Evolutionary conservation across 1,140 invertebrate genomes (phyloP).

Genomic region (Heliconius melpomene): DNA sequence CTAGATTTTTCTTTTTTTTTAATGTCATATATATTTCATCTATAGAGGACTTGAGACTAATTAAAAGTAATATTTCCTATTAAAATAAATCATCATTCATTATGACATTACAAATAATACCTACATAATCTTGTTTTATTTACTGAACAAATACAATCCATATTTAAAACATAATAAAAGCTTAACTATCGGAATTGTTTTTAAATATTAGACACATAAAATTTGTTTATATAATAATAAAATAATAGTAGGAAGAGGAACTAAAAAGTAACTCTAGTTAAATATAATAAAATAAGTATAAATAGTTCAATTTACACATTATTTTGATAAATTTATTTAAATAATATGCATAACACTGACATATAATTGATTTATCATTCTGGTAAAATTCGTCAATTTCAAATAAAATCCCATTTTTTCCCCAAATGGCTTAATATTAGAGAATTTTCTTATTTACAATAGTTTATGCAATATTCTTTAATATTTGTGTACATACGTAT

Average conservation of each 20-base stretch:
- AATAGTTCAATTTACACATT: background rate
- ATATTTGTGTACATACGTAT: no score
- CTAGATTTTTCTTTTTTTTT: background rate
- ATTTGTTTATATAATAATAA: background rate
- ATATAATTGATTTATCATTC: background rate
- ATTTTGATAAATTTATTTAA: background rate
- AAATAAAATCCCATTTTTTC: background rate
- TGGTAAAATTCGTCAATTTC: background rate
- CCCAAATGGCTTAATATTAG: slow-evolving; percentile 1
- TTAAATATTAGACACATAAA: background rate
- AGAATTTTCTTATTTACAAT: background rate
- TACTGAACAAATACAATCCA: no score
- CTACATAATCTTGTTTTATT: no score
- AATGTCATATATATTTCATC: background rate
- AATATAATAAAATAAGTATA: background rate
- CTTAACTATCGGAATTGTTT: background rate
- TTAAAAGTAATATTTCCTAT: background rate
- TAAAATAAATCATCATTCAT: background rate
- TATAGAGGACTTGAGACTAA: slow-evolving; percentile 2
- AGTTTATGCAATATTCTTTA: background rate
- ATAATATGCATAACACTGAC: background rate
- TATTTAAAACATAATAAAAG: background rate
- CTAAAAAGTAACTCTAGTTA: background rate
- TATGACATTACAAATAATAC: background rate
- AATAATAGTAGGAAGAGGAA: background rate